Evolutionary conservation across 2,113 vertebrate genomes (phyloP), one percentile per base, ranked within the genome.

Genomic region (Notechis scutatus): DNA sequence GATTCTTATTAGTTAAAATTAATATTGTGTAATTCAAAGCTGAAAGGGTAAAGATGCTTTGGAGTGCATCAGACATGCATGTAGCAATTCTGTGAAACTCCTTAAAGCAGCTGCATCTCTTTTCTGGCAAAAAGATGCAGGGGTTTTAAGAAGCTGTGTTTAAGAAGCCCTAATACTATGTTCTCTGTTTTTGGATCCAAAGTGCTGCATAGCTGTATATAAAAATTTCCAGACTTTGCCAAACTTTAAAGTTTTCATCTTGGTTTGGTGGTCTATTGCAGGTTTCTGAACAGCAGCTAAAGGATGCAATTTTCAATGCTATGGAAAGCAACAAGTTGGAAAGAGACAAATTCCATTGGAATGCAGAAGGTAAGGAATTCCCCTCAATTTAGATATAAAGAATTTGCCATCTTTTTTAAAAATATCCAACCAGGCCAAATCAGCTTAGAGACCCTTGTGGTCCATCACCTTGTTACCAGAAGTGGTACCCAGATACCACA

Each of bases 251-350:
- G 18, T 34, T 91, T 54, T 23, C 52, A 10, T 59, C 87, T 54
- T 12, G 2, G 0, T 5, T 1, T 24, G 0, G 14, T 86, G 74
- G 39, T 8, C 11, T 96, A 95, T 97, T 92, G 23, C 91, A 99
- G 99, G 98, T 99, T 2, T 99, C 99, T 8, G 99, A 99, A 91
- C 98, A 98, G 95, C 99, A 99, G 95, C 96, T 99, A 56, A 98
- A 98, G 52, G 98, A 98, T 61, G 98, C 99, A 4, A 98, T 99
- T 91, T 95, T 98, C 93, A 98, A 98, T 95, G 98, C 98, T 2
- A 97, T 98, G 95, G 99, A 99, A 96, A 98, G 94, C 93, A 97
- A 97, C 95, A 98, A 96, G 93, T 97, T 98, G 54, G 98, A 97
- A 55, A 98, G 97, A 94, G 98, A 99, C 57, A 97, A 95, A 93